phyloP scores from a whole-genome alignment of 2,797 vertebrate genomes.

The Melanotaenia maccullochi region DNA sequence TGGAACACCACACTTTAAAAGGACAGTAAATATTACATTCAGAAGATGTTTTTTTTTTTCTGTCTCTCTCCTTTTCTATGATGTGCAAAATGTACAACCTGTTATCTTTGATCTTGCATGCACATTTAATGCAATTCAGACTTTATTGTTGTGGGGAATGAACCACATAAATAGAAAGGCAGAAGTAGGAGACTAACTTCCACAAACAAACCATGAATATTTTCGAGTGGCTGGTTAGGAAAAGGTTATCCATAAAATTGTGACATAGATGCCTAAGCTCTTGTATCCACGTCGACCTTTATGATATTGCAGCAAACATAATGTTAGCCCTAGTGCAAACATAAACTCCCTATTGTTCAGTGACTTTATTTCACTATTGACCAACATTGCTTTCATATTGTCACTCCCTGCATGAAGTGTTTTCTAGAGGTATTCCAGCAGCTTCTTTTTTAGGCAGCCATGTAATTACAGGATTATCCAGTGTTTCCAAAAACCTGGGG shows the following conservation, averaged over 20 bases:
- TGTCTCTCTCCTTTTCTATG: background rate
- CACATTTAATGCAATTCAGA: background rate
- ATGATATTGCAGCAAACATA: background rate
- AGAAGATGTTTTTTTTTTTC: conserved; percentile 3
- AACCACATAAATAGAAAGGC: background rate
- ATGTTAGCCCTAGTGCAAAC: background rate
- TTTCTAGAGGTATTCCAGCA: conserved; percentile 1
- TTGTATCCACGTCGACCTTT: background rate
- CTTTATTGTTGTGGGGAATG: background rate
- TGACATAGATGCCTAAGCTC: background rate
- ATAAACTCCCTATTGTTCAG: background rate
- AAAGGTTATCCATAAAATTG: background rate
- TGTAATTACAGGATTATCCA: conserved; percentile 34
- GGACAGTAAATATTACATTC: conserved; percentile 5
- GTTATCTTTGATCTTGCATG: background rate
- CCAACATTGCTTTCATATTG: background rate
- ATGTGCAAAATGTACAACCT: background rate
- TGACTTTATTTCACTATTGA: background rate
- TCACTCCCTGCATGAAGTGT: background rate
- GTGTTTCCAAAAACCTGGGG: conserved; percentile 10
- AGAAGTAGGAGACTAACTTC: background rate
- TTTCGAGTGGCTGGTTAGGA: background rate
- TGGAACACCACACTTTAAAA: conserved; percentile 12
- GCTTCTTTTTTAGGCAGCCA: background rate
- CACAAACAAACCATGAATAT: background rate